These are phyloP conservation scores for Buteo buteo DNA, from an alignment of 2,113 vertebrate genomes.

Conservation along the genomic window DNA sequence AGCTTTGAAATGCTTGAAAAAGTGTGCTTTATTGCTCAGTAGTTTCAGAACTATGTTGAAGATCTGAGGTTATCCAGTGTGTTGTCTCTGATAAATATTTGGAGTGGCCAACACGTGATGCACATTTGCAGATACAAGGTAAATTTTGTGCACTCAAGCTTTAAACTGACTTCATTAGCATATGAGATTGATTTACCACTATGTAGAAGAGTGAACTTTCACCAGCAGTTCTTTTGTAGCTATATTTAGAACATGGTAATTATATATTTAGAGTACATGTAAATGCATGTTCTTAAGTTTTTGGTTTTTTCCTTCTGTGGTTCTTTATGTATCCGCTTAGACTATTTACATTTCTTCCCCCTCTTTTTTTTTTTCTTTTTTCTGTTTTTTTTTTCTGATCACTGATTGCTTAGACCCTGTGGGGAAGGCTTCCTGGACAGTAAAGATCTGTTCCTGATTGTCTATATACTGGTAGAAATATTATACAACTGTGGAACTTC, in stretches of 20 bases:
- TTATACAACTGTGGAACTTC: background rate
- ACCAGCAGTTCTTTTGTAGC: background rate
- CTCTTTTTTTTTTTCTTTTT: too few species aligned
- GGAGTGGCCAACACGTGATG: background rate
- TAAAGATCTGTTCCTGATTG: background rate
- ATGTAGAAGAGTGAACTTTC: background rate
- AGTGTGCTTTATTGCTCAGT: background rate
- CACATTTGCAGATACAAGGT: background rate
- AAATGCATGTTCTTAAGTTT: background rate
- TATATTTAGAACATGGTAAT: background rate
- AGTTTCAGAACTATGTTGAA: background rate
- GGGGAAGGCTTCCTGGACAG: background rate
- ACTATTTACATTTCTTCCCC: background rate
- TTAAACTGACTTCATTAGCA: background rate
- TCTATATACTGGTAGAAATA: background rate
- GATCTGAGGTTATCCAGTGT: background rate
- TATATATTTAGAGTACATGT: background rate
- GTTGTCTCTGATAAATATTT: background rate
- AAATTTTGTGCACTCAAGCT: background rate
- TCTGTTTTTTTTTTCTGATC: background rate
- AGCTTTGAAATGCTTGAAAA: background rate
- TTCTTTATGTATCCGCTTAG: background rate
- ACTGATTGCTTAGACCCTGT: background rate
- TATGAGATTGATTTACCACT: conserved; percentile 1
- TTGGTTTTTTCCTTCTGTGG: background rate